phyloP scores from a whole-genome alignment of 2,797 vertebrate genomes.

The Eutrigla gurnardus region DNA sequence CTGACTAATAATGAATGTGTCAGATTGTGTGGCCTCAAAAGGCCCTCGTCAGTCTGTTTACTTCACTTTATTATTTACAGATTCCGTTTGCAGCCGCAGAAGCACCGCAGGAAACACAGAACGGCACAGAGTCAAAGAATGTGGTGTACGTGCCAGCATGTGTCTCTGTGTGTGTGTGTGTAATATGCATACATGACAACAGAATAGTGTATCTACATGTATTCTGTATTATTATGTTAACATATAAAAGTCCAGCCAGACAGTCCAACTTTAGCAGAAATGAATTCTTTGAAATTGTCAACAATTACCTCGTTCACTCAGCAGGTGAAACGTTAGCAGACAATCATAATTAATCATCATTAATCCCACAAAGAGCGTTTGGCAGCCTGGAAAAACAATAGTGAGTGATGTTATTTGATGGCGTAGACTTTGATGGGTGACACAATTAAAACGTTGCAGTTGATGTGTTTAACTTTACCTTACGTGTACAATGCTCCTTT shows the following conservation, averaged over 20 bases:
- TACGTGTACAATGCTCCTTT: neutral
- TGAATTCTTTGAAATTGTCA: constrained; percentile 25
- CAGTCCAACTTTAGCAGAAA: neutral
- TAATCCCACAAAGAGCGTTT: neutral
- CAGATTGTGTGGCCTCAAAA: constrained; percentile 12
- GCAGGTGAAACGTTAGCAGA: constrained; percentile 14
- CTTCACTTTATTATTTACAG: constrained; percentile 24
- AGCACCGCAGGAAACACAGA: constrained; percentile 31
- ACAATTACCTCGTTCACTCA: constrained; percentile 6
- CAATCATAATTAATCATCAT: neutral
- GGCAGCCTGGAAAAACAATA: constrained; percentile 3
- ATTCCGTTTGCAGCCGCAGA: constrained; percentile 24
- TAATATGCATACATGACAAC: neutral
- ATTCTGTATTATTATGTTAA: neutral
- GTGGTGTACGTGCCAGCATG: neutral
- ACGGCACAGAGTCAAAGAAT: constrained; percentile 4
- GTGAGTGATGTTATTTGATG: neutral
- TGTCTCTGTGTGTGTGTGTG: too few relatives aligned
- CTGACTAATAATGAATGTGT: constrained; percentile 27
- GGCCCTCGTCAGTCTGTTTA: constrained; percentile 28
- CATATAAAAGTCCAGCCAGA: constrained; percentile 3
- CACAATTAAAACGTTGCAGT: neutral
- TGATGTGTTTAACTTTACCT: neutral
- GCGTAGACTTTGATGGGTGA: neutral
- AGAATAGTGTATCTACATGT: constrained; percentile 4